phyloP scores from a whole-genome alignment of 2,888 invertebrate genomes.

The Idaea straminata region DNA sequence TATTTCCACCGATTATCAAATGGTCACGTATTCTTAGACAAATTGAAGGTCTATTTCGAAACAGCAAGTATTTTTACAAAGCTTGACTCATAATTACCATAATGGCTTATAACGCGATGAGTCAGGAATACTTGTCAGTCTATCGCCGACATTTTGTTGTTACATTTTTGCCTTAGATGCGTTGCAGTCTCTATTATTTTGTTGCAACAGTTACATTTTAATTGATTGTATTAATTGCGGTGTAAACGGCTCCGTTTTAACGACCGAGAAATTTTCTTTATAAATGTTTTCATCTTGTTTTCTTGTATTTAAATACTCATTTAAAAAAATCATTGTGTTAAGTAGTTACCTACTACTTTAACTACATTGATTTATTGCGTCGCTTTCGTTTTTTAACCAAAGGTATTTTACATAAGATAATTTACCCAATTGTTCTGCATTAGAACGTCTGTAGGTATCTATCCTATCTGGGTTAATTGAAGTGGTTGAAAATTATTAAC shows the following conservation, averaged over 20 bases:
- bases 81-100: neutral
- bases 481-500: neutral
- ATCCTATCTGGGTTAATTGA: neutral
- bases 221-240: neutral
- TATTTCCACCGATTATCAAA: neutral
- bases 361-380: neutral
- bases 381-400: neutral
- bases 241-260: neutral
- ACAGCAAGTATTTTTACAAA: neutral
- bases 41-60: neutral
- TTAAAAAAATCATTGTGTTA: neutral
- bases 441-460: neutral
- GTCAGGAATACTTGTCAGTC: neutral
- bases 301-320: neutral
- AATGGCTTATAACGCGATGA: neutral
- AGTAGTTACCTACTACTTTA: neutral
- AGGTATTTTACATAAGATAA: neutral
- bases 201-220: neutral
- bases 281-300: neutral
- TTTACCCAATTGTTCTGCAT: neutral
- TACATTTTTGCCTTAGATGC: neutral
- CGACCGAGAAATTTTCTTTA: neutral
- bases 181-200: neutral
- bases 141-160: neutral
- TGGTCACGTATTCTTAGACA: neutral